Evolutionary conservation across 2,113 vertebrate genomes (phyloP), one percentile per base, ranked within the genome.

Genomic region (Rhadina sibilatrix): DNA sequence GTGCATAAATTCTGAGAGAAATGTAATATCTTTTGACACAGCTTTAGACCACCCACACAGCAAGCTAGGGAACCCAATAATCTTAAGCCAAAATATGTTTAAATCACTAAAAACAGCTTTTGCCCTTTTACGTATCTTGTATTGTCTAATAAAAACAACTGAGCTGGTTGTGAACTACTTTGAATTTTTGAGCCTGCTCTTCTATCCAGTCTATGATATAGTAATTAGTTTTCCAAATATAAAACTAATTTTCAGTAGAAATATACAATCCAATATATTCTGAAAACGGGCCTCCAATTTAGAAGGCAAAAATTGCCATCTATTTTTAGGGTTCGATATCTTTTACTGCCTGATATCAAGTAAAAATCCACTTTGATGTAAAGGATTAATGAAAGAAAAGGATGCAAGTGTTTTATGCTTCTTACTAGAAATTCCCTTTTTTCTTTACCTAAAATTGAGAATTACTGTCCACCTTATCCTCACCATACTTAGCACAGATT

Each of bases 321-420:
- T 96, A 72, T 85, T 97, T 97, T 96, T 94, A 97, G 77, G 30
- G 33, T 8, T 94, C 15, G 20, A 13, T 92, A 72, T 59, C 30
- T 95, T 78, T 97, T 87, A 70, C 22, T 74, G 88, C 46, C 35
- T 95, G 31, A 38, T 83, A 85, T 33, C 57, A 69, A 49, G 47
- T 92, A 20, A 92, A 83, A 95, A 95, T 92, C 69, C 83, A 53
- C 47, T 71, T 27, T 94, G 17, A 49, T 66, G 19, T 11, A 17
- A 49, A 57, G 11, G 24, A 33, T 13, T 81, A 42, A 50, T 74
- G 31, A 93, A 84, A 79, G 50, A 88, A 77, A 35, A n/a, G 11
- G 56, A 83, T 46, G 42, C 12, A 95, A 89, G 35, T 14, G 5
- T 33, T 84, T 50, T 65, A 83, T 25, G 80, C n/a, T 78, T 93